A percentile compares a stretch with the other conserved stretches of the same genome.
phyloP scores from a whole-genome alignment of 2,797 vertebrate genomes.

The Taenioides sp. region DNA sequence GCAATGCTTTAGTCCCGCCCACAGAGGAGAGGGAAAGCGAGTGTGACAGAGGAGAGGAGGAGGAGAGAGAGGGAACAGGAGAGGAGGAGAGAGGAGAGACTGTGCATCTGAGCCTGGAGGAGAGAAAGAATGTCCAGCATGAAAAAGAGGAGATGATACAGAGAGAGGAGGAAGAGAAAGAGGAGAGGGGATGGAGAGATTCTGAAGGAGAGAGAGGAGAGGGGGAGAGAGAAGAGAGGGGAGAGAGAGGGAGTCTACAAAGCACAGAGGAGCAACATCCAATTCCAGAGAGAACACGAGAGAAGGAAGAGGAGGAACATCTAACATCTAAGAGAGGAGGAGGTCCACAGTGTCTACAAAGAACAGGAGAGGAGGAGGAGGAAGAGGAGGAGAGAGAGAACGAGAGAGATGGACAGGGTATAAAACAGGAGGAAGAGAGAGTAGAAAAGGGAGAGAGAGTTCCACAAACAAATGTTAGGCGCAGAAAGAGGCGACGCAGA shows the following conservation, averaged over 20 bases:
- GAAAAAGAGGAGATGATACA: too few species aligned
- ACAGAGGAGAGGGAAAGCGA: too few species aligned
- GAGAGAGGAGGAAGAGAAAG: too few species aligned
- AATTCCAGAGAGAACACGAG: neutral
- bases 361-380: too few species aligned
- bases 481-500: slow-evolving; percentile 58
- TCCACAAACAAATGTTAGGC: slow-evolving; percentile 41
- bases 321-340: slow-evolving; percentile 2
- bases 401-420: neutral
- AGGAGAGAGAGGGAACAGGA: too few species aligned
- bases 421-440: neutral
- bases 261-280: neutral
- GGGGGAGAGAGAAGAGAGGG: too few species aligned
- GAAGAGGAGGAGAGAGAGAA: too few species aligned
- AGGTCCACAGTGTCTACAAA: neutral
- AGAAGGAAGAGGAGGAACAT: neutral
- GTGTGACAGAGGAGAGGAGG: too few species aligned
- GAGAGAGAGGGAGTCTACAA: neutral
- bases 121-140: too few species aligned
- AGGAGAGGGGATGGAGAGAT: neutral
- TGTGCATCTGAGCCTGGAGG: too few species aligned
- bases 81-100: too few species aligned
- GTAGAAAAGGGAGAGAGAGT: neutral
- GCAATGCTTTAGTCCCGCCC: too few species aligned
- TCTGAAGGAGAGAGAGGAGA: neutral